Evolutionary conservation across 2,797 vertebrate species (phyloP).

Genomic region (Lacerta agilis): DNA sequence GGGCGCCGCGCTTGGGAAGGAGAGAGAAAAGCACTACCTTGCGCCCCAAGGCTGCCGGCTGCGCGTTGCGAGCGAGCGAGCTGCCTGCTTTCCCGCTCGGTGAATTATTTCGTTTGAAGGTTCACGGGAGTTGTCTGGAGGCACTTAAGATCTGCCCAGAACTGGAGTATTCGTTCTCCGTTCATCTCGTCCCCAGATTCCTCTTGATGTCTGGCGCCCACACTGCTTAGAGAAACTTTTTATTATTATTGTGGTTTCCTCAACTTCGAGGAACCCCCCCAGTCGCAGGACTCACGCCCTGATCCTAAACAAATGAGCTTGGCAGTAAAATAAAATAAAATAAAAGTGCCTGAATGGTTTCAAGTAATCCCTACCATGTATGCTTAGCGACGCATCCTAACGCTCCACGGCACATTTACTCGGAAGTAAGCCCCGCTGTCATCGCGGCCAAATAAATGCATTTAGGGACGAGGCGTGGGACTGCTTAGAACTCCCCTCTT

Average conservation of each 20-base stretch:
- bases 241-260: background rate
- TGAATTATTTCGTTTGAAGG: conserved; percentile 5
- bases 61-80: background rate
- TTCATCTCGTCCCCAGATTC: background rate
- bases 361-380: background rate
- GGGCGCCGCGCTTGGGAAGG: background rate
- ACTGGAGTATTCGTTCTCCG: conserved; percentile 9
- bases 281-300: background rate
- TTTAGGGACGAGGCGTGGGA: too few relatives aligned
- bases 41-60: background rate
- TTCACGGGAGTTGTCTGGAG: background rate
- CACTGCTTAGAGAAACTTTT: background rate
- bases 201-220: background rate
- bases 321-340: background rate
- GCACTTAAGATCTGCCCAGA: background rate
- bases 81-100: background rate
- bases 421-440: background rate
- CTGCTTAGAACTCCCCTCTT: background rate
- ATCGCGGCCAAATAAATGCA: background rate
- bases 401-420: background rate
- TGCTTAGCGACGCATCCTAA: background rate
- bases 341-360: background rate
- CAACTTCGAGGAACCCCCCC: background rate
- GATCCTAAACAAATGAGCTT: background rate
- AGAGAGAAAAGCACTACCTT: background rate